A percentile compares a stretch with the other conserved stretches of the same genome.
Evolutionary conservation across 2,888 invertebrate species (phyloP).

Genomic region (Luperina testacea): DNA sequence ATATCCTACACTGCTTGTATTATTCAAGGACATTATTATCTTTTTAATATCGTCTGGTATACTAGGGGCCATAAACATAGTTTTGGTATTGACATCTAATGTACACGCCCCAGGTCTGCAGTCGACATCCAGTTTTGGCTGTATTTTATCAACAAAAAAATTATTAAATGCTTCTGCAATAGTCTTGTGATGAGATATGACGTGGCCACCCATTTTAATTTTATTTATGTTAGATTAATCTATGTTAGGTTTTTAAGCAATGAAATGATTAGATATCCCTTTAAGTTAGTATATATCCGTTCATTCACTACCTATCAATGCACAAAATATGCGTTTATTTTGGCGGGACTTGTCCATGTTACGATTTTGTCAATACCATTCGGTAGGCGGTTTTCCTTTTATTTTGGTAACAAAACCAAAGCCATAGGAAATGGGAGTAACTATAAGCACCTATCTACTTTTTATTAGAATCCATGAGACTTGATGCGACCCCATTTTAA

Average conservation of each 20-base stretch:
- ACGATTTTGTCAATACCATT: not conserved
- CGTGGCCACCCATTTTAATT: no score
- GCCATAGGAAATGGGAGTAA: not conserved
- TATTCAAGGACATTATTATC: no score
- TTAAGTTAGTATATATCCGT: not conserved
- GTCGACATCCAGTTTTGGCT: no score
- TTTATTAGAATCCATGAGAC: not conserved
- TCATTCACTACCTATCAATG: not conserved
- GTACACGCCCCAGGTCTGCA: no score
- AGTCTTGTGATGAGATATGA: no score
- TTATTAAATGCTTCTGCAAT: no score
- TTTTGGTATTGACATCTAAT: no score
- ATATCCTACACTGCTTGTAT: no score
- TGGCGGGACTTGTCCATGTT: not conserved
- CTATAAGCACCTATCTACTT: not conserved
- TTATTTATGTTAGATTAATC: no score
- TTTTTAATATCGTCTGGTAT: no score
- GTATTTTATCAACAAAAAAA: no score
- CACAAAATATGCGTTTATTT: not conserved
- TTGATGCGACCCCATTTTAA: constrained; percentile 15
- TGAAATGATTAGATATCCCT: not conserved
- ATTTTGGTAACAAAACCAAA: not conserved
- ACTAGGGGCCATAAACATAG: no score
- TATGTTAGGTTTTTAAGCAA: not conserved
- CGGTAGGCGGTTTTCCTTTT: not conserved